A percentile compares a stretch with the other conserved stretches of the same genome.
phyloP scores from a whole-genome alignment of 2,113 vertebrate genomes.

The Centropus bengalensis region DNA sequence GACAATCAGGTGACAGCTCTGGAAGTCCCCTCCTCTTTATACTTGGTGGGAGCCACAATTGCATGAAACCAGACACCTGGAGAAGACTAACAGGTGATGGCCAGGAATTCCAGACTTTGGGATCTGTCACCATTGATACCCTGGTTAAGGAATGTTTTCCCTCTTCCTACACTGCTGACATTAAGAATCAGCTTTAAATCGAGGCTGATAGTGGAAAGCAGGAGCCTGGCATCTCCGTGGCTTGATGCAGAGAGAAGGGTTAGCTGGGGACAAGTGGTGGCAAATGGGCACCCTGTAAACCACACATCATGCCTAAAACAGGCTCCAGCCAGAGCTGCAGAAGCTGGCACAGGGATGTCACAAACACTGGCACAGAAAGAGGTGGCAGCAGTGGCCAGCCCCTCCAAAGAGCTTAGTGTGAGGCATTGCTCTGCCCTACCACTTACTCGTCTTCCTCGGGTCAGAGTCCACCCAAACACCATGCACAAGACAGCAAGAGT shows the following conservation, averaged over 20 bases:
- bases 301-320: fast-evolving
- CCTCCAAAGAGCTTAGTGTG: neutral
- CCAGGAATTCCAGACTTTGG: fast-evolving
- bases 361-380: neutral
- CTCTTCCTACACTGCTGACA: neutral
- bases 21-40: neutral
- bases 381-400: neutral
- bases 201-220: neutral
- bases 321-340: fast-evolving
- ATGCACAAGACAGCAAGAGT: fast-evolving
- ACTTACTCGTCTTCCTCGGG: neutral
- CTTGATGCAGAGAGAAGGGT: neutral
- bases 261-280: neutral
- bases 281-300: neutral
- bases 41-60: neutral
- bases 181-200: neutral
- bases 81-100: neutral
- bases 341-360: neutral
- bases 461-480: fast-evolving
- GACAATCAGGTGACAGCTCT: neutral
- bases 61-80: neutral
- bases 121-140: fast-evolving
- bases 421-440: fast-evolving
- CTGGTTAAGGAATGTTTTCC: neutral
- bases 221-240: neutral